Conservation (phyloP, 2,888 invertebrate genomes). For the Cataglyphis altisquamis region DNA sequence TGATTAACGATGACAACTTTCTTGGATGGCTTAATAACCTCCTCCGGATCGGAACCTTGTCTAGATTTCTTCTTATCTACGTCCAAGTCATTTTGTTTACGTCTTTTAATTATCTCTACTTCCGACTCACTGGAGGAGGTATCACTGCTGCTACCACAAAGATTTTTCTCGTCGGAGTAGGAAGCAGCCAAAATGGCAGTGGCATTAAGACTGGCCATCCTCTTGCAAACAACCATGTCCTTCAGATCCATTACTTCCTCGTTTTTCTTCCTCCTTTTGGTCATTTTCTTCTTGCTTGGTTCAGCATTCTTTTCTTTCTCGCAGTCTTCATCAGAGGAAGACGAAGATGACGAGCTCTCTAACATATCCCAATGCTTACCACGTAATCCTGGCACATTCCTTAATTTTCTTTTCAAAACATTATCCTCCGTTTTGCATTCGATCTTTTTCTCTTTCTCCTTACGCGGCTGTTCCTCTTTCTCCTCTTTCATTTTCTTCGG, state of each 20-base stretch:
- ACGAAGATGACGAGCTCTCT: constrained; percentile 88
- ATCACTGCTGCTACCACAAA: constrained; percentile 88
- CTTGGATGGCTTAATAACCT: constrained; percentile 84
- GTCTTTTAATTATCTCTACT: constrained; percentile 83
- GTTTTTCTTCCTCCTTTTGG: constrained; percentile 82
- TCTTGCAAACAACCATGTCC: constrained; percentile 95
- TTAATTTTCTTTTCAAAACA: constrained; percentile 89
- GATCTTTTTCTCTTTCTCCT: constrained; percentile 76
- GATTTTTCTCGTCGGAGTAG: constrained; percentile 91
- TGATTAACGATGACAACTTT: constrained; percentile 93
- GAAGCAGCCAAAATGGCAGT: constrained; percentile 96
- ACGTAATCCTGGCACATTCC: constrained; percentile 91
- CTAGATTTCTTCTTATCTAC: constrained; percentile 80
- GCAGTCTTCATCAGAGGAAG: constrained; percentile 81
- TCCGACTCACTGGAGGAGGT: constrained; percentile 86
- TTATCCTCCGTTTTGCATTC: constrained; percentile 76
- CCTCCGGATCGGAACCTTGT: constrained; percentile 80
- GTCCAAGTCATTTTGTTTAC: constrained; percentile 83
- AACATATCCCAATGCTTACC: constrained; percentile 95
- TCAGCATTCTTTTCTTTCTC: constrained; percentile 80
- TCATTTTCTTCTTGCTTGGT: constrained; percentile 81
- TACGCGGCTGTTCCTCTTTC: constrained; percentile 67
- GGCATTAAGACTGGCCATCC: constrained; percentile 97
- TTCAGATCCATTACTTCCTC: constrained; percentile 91
- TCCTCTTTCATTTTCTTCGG: constrained; percentile 75